Evolutionary conservation across 2,888 invertebrate genomes (phyloP).

Genomic region (Nomada ruficornis): DNA sequence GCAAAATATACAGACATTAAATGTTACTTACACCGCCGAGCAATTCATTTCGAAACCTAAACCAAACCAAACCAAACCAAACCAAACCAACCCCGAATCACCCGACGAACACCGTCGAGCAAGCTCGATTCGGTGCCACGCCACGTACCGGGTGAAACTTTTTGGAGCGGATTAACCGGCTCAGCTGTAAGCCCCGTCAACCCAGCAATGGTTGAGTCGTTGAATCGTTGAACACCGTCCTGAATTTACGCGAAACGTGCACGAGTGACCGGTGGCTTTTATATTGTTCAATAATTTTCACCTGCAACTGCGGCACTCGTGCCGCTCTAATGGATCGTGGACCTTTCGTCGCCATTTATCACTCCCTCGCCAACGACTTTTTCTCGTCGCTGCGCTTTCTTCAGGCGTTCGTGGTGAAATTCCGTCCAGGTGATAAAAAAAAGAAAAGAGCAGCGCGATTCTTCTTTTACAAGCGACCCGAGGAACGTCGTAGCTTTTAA

Average conservation of each 20-base stretch:
- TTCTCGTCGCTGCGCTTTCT: not conserved
- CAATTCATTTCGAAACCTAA: constrained; percentile 29
- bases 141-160: not conserved
- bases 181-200: not conserved
- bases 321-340: not conserved
- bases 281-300: constrained; percentile 15
- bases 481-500: not conserved
- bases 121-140: not conserved
- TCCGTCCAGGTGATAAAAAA: not conserved
- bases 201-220: not conserved
- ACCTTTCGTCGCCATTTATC: constrained; percentile 19
- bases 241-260: not conserved
- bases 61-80: no score
- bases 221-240: constrained; percentile 7
- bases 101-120: not conserved
- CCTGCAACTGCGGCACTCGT: not conserved
- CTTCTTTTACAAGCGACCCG: not conserved
- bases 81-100: not conserved
- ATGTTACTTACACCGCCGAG: constrained; percentile 73
- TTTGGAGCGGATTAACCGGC: not conserved
- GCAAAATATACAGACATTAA: constrained; percentile 81
- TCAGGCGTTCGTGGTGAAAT: not conserved
- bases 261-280: no score
- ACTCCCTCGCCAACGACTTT: not conserved
- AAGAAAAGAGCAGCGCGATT: not conserved